phyloP scores from a whole-genome alignment of 30 jellyfish, hydroid and myxozoan species.

The Aurelia aurita region DNA sequence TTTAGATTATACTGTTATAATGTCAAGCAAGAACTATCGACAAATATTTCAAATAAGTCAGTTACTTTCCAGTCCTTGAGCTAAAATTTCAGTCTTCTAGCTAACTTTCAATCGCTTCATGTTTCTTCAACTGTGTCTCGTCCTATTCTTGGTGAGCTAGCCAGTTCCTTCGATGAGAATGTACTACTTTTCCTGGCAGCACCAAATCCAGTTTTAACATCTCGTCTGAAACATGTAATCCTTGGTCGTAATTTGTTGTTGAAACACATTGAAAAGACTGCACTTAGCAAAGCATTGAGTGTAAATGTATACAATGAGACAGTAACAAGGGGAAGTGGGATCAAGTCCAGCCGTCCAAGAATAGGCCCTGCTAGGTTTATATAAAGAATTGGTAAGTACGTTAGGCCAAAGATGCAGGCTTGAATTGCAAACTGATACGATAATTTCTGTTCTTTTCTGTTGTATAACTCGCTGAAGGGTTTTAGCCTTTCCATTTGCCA shows the following conservation, averaged over 20 bases:
- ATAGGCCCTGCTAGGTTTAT: constrained; percentile 25
- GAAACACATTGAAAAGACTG: not conserved
- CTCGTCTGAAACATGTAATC: too few species aligned
- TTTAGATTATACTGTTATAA: too few species aligned
- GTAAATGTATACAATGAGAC: constrained; percentile 17
- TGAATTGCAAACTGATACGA: constrained; percentile 22
- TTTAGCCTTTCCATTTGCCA: not conserved
- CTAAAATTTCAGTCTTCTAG: too few species aligned
- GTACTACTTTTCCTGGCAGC: too few species aligned
- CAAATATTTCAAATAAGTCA: too few species aligned
- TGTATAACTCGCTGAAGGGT: not conserved
- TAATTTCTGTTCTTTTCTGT: constrained; percentile 19
- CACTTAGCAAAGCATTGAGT: constrained; percentile 16
- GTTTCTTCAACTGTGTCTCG: too few species aligned
- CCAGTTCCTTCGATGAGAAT: too few species aligned
- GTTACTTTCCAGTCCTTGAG: too few species aligned
- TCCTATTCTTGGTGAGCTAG: too few species aligned
- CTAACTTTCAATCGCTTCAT: too few species aligned
- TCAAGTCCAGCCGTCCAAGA: not conserved
- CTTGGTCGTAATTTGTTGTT: not conserved
- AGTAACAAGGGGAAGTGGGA: not conserved
- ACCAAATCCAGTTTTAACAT: too few species aligned
- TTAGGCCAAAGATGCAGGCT: constrained; percentile 1
- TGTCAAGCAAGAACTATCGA: too few species aligned
- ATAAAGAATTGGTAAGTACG: constrained; percentile 45